These are phyloP conservation scores for Nettapus auritus DNA, from an alignment of 2,113 vertebrate genomes.

Conservation along the genomic window DNA sequence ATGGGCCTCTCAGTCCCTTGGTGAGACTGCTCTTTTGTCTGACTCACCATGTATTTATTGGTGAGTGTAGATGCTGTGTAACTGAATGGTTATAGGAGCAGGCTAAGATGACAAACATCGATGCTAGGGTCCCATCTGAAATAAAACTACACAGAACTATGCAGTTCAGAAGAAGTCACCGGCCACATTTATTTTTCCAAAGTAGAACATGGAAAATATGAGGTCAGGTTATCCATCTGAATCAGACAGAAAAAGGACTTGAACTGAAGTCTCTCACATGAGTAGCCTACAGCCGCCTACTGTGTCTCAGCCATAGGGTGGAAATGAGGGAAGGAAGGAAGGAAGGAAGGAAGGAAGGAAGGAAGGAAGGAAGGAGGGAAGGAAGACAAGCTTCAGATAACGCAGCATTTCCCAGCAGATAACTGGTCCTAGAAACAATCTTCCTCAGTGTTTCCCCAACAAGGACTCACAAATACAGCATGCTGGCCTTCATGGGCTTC, in stretches of 20 bases:
- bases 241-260: neutral
- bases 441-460: neutral
- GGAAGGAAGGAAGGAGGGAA: too few relatives aligned
- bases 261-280: neutral
- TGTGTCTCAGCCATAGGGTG: accelerated
- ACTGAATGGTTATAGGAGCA: accelerated
- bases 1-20: neutral
- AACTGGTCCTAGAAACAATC: neutral
- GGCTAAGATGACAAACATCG: neutral
- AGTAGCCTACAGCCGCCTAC: neutral
- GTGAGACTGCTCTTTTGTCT: neutral
- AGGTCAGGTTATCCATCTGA: neutral
- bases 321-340: too few relatives aligned
- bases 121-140: neutral
- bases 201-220: neutral
- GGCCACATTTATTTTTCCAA: neutral
- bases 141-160: accelerated
- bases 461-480: neutral
- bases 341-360: too few relatives aligned
- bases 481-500: neutral
- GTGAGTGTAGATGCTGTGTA: neutral
- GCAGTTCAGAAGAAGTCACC: neutral
- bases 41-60: neutral
- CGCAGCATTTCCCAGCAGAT: neutral
- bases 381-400: neutral